These are phyloP conservation scores for Pygoscelis adeliae DNA, from an alignment of 2,113 vertebrate genomes.

Conservation along the genomic window DNA sequence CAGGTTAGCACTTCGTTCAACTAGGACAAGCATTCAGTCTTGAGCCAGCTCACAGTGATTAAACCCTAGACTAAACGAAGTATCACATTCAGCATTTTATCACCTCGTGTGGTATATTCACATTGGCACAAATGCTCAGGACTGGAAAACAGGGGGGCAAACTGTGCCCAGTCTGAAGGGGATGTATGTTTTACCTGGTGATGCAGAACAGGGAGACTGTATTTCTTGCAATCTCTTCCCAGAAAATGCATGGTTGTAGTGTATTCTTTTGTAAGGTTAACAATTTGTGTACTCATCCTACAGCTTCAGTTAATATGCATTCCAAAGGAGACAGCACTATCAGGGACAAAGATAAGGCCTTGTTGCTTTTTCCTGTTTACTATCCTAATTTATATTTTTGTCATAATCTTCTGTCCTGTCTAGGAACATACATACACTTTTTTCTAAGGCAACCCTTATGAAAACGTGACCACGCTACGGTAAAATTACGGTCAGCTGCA, in stretches of 20 bases:
- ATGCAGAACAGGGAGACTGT: background rate
- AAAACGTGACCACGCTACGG: background rate
- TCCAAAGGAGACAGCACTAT: background rate
- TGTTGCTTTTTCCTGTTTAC: background rate
- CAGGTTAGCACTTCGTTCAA: background rate
- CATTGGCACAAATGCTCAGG: background rate
- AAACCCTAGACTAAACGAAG: background rate
- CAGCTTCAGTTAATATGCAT: background rate
- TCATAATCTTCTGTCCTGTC: background rate
- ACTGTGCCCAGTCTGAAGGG: background rate
- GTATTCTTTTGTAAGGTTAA: background rate
- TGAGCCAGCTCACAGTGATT: background rate
- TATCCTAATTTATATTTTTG: background rate
- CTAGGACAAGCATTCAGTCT: background rate
- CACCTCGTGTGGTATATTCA: background rate
- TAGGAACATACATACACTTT: background rate
- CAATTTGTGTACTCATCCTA: background rate
- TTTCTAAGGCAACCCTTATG: background rate
- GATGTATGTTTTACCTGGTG: background rate
- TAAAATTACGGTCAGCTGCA: background rate
- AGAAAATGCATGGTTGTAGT: background rate
- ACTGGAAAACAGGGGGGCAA: background rate
- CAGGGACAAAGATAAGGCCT: background rate
- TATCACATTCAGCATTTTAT: background rate
- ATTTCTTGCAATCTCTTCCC: background rate